Base-by-base conservation (phyloP, 2,888 invertebrate species). In the Cheilosia vernalis region DNA sequence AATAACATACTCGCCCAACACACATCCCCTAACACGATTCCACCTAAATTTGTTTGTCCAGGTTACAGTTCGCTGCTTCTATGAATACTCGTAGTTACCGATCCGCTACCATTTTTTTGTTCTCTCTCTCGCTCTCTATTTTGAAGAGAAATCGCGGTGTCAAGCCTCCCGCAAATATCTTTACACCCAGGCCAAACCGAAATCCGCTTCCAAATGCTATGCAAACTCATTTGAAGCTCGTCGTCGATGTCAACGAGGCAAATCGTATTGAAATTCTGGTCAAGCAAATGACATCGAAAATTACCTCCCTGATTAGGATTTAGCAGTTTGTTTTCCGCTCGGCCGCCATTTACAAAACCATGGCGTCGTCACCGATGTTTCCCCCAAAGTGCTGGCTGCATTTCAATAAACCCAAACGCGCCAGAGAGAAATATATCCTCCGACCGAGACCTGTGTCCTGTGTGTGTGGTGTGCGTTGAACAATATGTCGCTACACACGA, bases 231-330 rank as follows among this genome's bases (percentile, higher is more conserved):
- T 79, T 67, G 24, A 58, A 51, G 19, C 44, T 24, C 69, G 44
- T 70, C 33, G 60, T 55, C 58, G 51, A 81, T 73, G 81, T 81
- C 85, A 85, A 77, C 85, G 81, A 85, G 76, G 85, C 85, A 85
- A 85, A 85, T 85, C 85, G 85, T 67, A 85, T 81, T 81, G 85
- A 85, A 85, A 85, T 80, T 85, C 81, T 85, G 85, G 85, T 85
- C 67, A 81, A 69, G 85, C 85, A 81, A 85, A 85, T 85, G 81
- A 85, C 85, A 81, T 85, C 85, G 85, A 81, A 81, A 85, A 85
- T 85, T 85, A 76, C 85, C 85, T 85, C 85, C 67, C 81, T 81
- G 85, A 85, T 85, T 85, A 85, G 85, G 85, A 85, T 85, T 85
- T 85, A 85, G 85, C 70, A 69, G 85, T 85, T 85, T 85, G 85